Base-by-base conservation (phyloP, 2,797 vertebrate species). In the Argyrosomus regius region DNA sequence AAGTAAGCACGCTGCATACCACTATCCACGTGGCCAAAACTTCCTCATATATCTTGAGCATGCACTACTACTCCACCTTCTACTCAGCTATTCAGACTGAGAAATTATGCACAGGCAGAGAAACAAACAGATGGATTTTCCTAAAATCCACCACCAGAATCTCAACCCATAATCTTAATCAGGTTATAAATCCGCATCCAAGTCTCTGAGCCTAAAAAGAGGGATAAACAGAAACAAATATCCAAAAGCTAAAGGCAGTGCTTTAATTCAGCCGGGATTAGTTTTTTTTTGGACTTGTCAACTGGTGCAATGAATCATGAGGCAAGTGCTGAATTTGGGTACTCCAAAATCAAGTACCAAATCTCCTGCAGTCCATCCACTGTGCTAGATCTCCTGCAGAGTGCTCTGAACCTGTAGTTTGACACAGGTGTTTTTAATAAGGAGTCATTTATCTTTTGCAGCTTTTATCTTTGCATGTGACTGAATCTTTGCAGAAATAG, bases 141-240 rank as follows among this genome's bases (percentile, higher is more conserved):
- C 49, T 48, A 72, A 88, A 90, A 87, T 57, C 92, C 60, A 66
- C 35, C 71, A 58, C 75, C 46, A 84, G 75, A 90, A 75, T 75
- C 82, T 81, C 46, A 50, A 68, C 26, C 57, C 53, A 70, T 86
- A 91, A 92, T 91, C 87, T 88, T 87, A 83, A 87, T 86, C 77
- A 80, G 16, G 66, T 57, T 85, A 77, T 45, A 83, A 89, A 92
- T 91, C 89, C 52, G 3, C 58, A 66, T 69, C 22, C 16, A 83
- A 87, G 65, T 71, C 66, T 53, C 54, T 26, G 63, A 88, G 69
- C 75, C 18, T 8, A 83, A 39, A 92, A 91, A 79, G 77, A 83
- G 8, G 89, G 88, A 90, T 93, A 74, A 92, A 84, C 1, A 24
- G 72, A 82, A 89, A 86, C 63, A 83, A 87, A 91, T 79, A 89